phyloP scores from a whole-genome alignment of 2,888 invertebrate species.

The Aproaerema taeniolella region DNA sequence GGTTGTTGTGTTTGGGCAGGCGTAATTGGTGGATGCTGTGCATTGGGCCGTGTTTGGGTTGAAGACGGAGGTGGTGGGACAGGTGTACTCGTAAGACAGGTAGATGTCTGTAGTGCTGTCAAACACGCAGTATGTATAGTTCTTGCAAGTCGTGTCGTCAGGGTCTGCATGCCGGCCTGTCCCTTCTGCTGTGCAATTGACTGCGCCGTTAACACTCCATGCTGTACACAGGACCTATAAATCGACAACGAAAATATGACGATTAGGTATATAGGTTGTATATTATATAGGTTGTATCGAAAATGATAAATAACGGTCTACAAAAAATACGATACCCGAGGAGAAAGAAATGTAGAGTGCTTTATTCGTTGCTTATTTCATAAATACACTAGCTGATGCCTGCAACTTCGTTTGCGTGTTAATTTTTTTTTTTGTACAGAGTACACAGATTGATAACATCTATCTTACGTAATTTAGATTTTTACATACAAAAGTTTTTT shows the following conservation, averaged over 20 bases:
- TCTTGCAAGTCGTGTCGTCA: constrained; percentile 53
- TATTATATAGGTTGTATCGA: no score
- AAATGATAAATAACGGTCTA: neutral
- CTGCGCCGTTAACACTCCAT: constrained; percentile 38
- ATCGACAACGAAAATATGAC: no score
- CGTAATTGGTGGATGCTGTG: constrained; percentile 44
- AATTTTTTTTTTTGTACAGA: no score
- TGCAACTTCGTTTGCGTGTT: no score
- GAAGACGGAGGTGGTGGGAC: constrained; percentile 58
- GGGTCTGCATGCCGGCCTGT: constrained; percentile 54
- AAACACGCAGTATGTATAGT: constrained; percentile 56
- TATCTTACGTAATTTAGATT: no score
- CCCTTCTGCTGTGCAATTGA: constrained; percentile 44
- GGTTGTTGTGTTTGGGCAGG: constrained; percentile 32
- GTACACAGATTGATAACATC: no score
- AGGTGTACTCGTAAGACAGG: constrained; percentile 51
- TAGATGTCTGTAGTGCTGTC: constrained; percentile 31
- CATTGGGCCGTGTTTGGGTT: constrained; percentile 45
- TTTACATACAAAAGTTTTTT: no score
- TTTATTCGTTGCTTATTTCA: no score
- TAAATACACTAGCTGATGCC: no score
- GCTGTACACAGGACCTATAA: constrained; percentile 28
- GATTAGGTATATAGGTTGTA: no score
- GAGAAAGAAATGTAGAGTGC: neutral
- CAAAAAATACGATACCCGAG: neutral